Conservation (phyloP, 1,140 invertebrate genomes). For the Achatina immaculata region DNA sequence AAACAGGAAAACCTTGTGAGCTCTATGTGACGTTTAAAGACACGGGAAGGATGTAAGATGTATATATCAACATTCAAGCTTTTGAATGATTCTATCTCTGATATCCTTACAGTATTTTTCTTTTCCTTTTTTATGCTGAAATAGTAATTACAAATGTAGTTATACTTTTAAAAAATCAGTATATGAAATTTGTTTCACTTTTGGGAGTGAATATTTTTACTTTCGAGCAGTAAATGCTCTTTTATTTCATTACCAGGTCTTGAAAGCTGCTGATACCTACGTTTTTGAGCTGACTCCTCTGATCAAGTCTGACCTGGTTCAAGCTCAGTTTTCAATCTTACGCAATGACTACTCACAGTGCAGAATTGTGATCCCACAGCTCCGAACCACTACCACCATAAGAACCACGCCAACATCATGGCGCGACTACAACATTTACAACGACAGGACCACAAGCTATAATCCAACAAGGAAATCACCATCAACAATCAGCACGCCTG, state of each 20-base stretch:
- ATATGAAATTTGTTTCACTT: too few relatives aligned
- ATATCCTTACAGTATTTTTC: too few relatives aligned
- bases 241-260: neutral
- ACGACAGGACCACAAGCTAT: neutral
- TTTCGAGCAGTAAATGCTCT: too few relatives aligned
- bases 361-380: neutral
- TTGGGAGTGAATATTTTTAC: too few relatives aligned
- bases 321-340: slow-evolving; percentile 15
- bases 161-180: too few relatives aligned
- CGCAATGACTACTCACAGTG: slow-evolving; percentile 16
- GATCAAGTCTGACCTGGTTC: neutral
- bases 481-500: neutral
- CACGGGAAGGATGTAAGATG: too few relatives aligned
- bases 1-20: too few relatives aligned
- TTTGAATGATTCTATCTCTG: too few relatives aligned
- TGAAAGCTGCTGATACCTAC: slow-evolving; percentile 16
- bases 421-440: neutral
- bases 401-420: neutral
- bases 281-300: neutral
- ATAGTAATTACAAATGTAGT: too few relatives aligned
- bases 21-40: too few relatives aligned
- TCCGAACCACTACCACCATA: neutral
- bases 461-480: neutral
- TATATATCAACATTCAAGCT: too few relatives aligned
- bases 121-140: too few relatives aligned